These are phyloP conservation scores for Olivierus martensii DNA, from an alignment of 1,140 invertebrate species.

Conservation along the genomic window DNA sequence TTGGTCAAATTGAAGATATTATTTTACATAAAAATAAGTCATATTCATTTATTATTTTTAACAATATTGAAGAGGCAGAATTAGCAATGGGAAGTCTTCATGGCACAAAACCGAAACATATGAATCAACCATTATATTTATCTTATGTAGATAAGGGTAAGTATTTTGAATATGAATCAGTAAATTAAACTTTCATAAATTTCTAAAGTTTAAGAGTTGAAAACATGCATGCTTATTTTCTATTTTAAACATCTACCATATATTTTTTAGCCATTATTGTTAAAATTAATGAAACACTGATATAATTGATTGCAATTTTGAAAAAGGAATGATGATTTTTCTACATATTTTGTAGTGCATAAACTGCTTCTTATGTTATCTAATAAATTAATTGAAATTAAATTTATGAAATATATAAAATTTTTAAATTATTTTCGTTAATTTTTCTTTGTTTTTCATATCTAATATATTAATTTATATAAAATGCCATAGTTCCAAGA, in stretches of 20 bases:
- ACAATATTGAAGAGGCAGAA: conserved; percentile 32
- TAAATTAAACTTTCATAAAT: no score
- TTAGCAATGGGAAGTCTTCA: conserved; percentile 39
- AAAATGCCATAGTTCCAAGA: not conserved
- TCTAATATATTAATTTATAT: not conserved
- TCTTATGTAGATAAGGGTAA: conserved; percentile 44
- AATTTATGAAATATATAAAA: no score
- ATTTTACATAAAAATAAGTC: conserved; percentile 55
- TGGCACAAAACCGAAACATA: conserved; percentile 35
- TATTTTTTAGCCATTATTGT: no score
- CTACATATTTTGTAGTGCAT: no score
- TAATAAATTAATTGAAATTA: no score
- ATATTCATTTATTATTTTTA: conserved; percentile 53
- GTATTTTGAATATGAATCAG: not conserved
- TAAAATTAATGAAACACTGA: no score
- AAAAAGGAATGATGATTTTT: no score
- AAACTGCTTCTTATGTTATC: no score
- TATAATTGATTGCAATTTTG: no score
- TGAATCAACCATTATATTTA: conserved; percentile 39
- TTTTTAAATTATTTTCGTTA: conserved; percentile 4
- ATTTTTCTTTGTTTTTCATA: not conserved
- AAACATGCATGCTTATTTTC: no score
- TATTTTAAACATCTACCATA: no score
- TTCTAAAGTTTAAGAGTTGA: no score
- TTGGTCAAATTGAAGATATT: conserved; percentile 40